Conservation (phyloP, 2,113 vertebrate genomes). For the Lampris megalopsis region DNA sequence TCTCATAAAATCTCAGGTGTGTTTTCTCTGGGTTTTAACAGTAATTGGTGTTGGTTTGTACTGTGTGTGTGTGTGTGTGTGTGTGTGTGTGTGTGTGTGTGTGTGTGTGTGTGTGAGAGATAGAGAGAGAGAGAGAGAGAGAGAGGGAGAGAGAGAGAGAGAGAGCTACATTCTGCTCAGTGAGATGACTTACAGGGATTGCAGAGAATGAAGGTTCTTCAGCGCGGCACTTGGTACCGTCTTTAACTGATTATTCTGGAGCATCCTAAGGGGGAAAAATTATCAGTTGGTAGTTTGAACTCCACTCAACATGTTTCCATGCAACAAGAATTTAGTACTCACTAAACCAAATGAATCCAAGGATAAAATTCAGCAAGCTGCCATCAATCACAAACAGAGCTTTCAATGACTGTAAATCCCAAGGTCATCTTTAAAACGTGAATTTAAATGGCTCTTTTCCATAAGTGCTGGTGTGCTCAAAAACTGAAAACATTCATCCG, state of each 20-base stretch:
- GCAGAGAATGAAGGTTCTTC: conserved; percentile 89
- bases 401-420: no score
- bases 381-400: no score
- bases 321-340: background rate
- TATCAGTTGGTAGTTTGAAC: conserved; percentile 7
- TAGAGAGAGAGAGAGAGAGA: no score
- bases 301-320: conserved; percentile 1
- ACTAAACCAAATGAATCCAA: background rate
- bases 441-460: no score
- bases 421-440: no score
- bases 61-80: background rate
- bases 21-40: no score
- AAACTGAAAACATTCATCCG: no score
- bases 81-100: conserved; percentile 17
- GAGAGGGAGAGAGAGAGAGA: no score
- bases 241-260: conserved; percentile 97
- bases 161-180: background rate
- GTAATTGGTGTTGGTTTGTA: background rate
- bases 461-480: no score
- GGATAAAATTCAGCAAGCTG: background rate
- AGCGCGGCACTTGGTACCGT: conserved; percentile 92
- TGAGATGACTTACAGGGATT: conserved; percentile 91
- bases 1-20: no score
- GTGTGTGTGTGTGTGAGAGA: conserved; percentile 6
- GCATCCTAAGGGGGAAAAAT: conserved; percentile 84